Conservation (phyloP, 2,888 invertebrate genomes). For the Xylophagus ater region DNA sequence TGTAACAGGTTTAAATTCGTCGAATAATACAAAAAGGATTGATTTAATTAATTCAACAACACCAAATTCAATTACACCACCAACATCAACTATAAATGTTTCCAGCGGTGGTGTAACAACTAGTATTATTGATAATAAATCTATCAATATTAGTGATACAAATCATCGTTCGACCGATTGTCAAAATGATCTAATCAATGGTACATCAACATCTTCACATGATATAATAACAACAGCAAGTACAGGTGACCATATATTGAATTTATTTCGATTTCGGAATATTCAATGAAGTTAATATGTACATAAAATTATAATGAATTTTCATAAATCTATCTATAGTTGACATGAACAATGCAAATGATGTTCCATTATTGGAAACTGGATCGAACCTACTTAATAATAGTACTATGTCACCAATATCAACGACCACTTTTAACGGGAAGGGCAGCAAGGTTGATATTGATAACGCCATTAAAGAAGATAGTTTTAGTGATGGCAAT, state of each 20-base stretch:
- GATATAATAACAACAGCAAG: background rate
- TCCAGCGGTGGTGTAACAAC: slow-evolving; percentile 7
- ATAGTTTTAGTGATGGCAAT: slow-evolving; percentile 28
- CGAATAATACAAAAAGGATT: slow-evolving; percentile 6
- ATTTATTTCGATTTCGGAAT: slow-evolving; percentile 1
- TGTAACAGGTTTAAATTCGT: background rate
- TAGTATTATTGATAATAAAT: slow-evolving; percentile 11
- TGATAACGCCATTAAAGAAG: slow-evolving; percentile 12
- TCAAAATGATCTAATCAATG: slow-evolving; percentile 12
- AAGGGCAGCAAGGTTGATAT: slow-evolving; percentile 17
- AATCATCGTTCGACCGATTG: slow-evolving; percentile 21
- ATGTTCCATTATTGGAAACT: slow-evolving; percentile 32
- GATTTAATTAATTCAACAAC: slow-evolving; percentile 4
- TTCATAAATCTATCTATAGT: no score
- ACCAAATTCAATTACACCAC: background rate
- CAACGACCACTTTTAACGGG: slow-evolving; percentile 15
- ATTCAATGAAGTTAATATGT: no score
- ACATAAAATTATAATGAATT: no score
- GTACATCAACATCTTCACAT: slow-evolving; percentile 7
- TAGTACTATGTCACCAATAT: slow-evolving; percentile 18
- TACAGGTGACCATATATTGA: slow-evolving; percentile 5
- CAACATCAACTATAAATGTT: background rate
- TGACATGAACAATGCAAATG: slow-evolving; percentile 34
- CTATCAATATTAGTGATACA: slow-evolving; percentile 23
- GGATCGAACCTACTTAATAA: no score